Evolutionary conservation across 2,113 vertebrate species (phyloP), one percentile per base, ranked within the genome.

Genomic region (Xenopus borealis): DNA sequence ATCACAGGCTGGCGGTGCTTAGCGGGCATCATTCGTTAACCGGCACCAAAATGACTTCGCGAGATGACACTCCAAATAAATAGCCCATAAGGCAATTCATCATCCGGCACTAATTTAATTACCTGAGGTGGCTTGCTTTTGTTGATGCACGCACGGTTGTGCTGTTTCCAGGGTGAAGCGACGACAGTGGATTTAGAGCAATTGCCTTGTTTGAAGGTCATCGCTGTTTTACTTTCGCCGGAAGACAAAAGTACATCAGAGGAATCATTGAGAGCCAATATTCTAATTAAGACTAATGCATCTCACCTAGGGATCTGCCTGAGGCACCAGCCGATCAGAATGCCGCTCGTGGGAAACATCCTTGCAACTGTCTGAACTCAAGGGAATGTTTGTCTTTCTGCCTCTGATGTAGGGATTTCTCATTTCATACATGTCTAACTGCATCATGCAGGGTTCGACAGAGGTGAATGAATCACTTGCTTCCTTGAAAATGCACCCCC

Each of bases 71-170:
- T 57, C 47, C 67, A 70, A 77, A 77, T 70, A 77, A 77, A 77
- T 77, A 77, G 74, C 74, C 27, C 47, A 69, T 59, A 64, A 17
- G 46, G 74, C 66, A 68, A 77, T 77, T 70, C 33, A 70, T 77
- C 67, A 70, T 64, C 61, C 1, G 7, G 47, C 74, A 77, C 74
- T 77, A 77, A 77, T 77, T 77, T 77, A 70, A 77, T 77, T 77
- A 77, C 70, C 74, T 63, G 57, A 70, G 74, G 74, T 77, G 67
- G 59, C 44, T 70, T 77, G 66, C 57, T 61, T 55, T 70, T 77
- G 66, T 77, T 77, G 74, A 77, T 70, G 74, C 12, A 45, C 59
- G 10, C 16, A 18, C 62, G 14, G 74, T 70, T 77, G 10, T 13
- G 10, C 45, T 45, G 58, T 62, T 69, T 76, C 59, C 58, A 70